A percentile compares a stretch with the other conserved stretches of the same genome.
phyloP scores from a whole-genome alignment of 2,888 invertebrate species.

The Mayetiola destructor region DNA sequence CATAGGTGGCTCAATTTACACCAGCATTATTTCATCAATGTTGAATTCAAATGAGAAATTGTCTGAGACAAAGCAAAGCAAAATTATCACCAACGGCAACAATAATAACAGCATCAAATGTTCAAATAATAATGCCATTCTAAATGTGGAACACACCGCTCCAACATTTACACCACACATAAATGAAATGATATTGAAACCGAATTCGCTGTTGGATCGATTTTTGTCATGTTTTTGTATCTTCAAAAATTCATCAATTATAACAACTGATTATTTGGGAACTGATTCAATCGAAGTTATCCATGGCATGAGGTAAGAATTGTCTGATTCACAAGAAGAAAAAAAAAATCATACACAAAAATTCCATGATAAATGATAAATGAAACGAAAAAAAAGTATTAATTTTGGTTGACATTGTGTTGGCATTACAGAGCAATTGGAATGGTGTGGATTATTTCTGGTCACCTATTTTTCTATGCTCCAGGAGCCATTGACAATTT shows the following conservation, averaged over 20 bases:
- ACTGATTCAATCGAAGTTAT: slow-evolving; percentile 19
- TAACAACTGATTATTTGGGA: slow-evolving; percentile 17
- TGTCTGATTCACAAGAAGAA: neutral
- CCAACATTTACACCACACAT: too few relatives aligned
- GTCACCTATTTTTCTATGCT: slow-evolving; percentile 37
- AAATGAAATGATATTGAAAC: slow-evolving; percentile 6
- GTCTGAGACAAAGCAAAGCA: neutral
- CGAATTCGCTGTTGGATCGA: neutral
- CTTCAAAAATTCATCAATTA: slow-evolving; percentile 18
- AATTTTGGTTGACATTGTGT: neutral
- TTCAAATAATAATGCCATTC: neutral
- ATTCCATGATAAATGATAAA: neutral
- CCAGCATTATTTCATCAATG: neutral
- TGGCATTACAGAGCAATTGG: slow-evolving; percentile 28
- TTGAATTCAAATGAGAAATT: neutral
- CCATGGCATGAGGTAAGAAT: slow-evolving; percentile 28
- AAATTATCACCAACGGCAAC: neutral
- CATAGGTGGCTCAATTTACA: slow-evolving; percentile 14
- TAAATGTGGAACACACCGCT: neutral
- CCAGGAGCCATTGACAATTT: slow-evolving; percentile 33
- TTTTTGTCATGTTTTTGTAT: slow-evolving; percentile 19
- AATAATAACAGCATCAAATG: neutral
- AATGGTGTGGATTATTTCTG: slow-evolving; percentile 43
- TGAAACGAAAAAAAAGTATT: neutral
- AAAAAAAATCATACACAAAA: neutral